Base-by-base conservation (phyloP, 2,888 invertebrate genomes). In the Drosophila multiciliata region DNA sequence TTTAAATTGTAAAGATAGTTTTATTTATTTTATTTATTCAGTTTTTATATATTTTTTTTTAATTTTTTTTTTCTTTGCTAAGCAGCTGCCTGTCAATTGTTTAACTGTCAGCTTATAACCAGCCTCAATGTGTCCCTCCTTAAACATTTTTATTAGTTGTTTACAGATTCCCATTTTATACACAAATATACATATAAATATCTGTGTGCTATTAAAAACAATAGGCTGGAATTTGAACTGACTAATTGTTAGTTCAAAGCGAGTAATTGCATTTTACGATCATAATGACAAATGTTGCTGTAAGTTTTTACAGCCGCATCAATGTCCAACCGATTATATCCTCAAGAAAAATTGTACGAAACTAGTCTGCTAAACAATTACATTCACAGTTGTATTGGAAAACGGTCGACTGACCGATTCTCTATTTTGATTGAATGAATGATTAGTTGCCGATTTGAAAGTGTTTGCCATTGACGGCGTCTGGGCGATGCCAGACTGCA, bases 401-500 rank as follows among this genome's bases (percentile, higher is more conserved):
- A 52, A 50, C 65, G 52, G 63, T 60, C 67, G 29, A 74, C 66
- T 69, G 76, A 77, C 52, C 80, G 73, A 62, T 72, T 82, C 35
- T 60, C 29, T 20, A 48, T 49, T 69, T 68, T 78, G 87, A 89
- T 81, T 81, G 82, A 89, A 55, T 72, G 75, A 79, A 77, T 87
- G 89, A 82, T 68, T 69, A 48, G 65, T 66, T 53, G 58, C 58
- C 35, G 40, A 50, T 67, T 72, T 65, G 59, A 59, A 54, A 61
- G 60, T 61, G 62, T 58, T 54, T 61, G 62, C 72, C 71, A 71
- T 71, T 73, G 73, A 65, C 59, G 73, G 69, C 72, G 78, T 59
- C 80, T 55, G 53, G 45, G 65, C 78, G 85, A 89, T 86, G 89
- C 85, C 85, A 86, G 85, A 82, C 71, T 23, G 33, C 54, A 88